Percentiles rank a stretch among this genome's conserved stretches.
Conservation (phyloP, 2,888 invertebrate species). For the Trimorus sp. region DNA sequence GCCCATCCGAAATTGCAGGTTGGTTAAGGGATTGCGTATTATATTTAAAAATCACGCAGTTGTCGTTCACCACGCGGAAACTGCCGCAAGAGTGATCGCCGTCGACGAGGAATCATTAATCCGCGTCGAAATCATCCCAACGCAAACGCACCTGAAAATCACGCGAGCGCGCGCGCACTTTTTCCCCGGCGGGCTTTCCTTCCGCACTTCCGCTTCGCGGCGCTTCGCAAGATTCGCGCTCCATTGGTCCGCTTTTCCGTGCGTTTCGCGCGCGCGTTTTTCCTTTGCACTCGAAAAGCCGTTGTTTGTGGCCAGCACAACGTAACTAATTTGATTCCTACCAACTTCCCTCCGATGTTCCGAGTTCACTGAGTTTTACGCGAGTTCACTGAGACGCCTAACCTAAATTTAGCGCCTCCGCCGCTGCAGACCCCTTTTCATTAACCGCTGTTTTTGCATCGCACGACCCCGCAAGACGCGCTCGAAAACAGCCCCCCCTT, state of each 20-base stretch:
- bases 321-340: slow-evolving; percentile 76
- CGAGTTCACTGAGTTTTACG: slow-evolving; percentile 74
- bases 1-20: too few relatives aligned
- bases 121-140: slow-evolving; percentile 31
- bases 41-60: too few relatives aligned
- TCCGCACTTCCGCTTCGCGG: slow-evolving; percentile 58
- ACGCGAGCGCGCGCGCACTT: slow-evolving; percentile 12
- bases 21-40: too few relatives aligned
- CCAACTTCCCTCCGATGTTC: slow-evolving; percentile 65
- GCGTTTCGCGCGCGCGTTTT: slow-evolving; percentile 52
- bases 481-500: too few relatives aligned
- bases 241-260: slow-evolving; percentile 61
- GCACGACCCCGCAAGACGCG: not conserved
- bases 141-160: slow-evolving; percentile 28
- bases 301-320: slow-evolving; percentile 73
- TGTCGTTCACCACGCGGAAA: too few relatives aligned
- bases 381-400: slow-evolving; percentile 69
- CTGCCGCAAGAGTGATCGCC: not conserved
- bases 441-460: slow-evolving; percentile 41
- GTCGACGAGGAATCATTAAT: slow-evolving; percentile 24
- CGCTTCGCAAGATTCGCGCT: slow-evolving; percentile 59
- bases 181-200: slow-evolving; percentile 51
- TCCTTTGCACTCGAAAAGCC: slow-evolving; percentile 55
- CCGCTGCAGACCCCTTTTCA: slow-evolving; percentile 35
- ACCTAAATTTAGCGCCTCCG: slow-evolving; percentile 69